phyloP scores from a whole-genome alignment of 2,888 invertebrate genomes.

The Automeris io region DNA sequence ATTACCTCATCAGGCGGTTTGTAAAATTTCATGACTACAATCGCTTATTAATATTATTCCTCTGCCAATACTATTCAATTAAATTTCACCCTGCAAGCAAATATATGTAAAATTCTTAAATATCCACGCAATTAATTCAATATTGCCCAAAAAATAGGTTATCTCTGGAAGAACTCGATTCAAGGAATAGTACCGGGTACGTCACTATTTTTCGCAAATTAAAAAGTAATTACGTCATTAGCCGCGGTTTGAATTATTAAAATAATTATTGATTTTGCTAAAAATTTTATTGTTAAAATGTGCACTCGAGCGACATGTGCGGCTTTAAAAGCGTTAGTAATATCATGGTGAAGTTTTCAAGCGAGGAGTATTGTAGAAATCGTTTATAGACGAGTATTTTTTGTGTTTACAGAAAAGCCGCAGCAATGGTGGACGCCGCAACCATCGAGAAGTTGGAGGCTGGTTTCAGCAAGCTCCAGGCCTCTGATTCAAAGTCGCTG shows the following conservation, averaged over 20 bases:
- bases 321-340: slow-evolving; percentile 70
- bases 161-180: slow-evolving; percentile 32
- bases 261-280: background rate
- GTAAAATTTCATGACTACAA: slow-evolving; percentile 35
- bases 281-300: slow-evolving; percentile 32
- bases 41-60: background rate
- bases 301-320: slow-evolving; percentile 70
- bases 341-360: slow-evolving; percentile 20
- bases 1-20: slow-evolving; percentile 75
- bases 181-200: slow-evolving; percentile 34
- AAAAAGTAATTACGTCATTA: slow-evolving; percentile 16
- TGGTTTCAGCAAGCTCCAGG: slow-evolving; percentile 91
- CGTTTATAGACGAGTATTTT: slow-evolving; percentile 6
- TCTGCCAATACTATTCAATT: no score
- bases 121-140: slow-evolving; percentile 11
- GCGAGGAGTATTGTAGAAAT: slow-evolving; percentile 12
- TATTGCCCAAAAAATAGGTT: slow-evolving; percentile 21
- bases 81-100: no score
- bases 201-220: slow-evolving; percentile 43
- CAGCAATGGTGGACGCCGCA: slow-evolving; percentile 94
- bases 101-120: background rate
- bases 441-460: slow-evolving; percentile 94
- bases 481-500: slow-evolving; percentile 95
- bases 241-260: background rate
- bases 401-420: slow-evolving; percentile 79